Percentiles rank a stretch among this genome's conserved stretches.
These are phyloP conservation scores for Uloborus plumipes DNA, from an alignment of 2,888 invertebrate genomes.

Conservation along the genomic window DNA sequence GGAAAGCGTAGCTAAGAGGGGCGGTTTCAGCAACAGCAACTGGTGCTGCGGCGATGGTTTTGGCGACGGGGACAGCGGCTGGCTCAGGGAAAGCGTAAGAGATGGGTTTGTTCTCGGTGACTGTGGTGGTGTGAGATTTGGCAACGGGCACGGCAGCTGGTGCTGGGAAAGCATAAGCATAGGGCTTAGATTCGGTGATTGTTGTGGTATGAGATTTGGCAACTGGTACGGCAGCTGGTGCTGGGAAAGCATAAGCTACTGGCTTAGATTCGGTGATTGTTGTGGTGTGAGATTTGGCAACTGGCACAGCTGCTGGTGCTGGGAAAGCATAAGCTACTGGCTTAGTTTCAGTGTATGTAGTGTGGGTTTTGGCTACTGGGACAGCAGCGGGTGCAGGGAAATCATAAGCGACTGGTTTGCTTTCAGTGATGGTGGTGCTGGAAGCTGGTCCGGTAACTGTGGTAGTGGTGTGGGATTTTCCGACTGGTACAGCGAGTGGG, in stretches of 20 bases:
- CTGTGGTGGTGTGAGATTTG: slow-evolving; percentile 29
- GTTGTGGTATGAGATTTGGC: slow-evolving; percentile 22
- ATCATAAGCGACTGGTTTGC: slow-evolving; percentile 21
- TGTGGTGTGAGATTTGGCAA: slow-evolving; percentile 18
- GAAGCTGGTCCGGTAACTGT: slow-evolving; percentile 18
- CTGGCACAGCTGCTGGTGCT: slow-evolving; percentile 25
- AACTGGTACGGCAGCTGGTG: slow-evolving; percentile 41
- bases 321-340: slow-evolving; percentile 39
- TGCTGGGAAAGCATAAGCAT: slow-evolving; percentile 31
- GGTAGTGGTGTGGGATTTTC: slow-evolving; percentile 28
- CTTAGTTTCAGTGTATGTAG: slow-evolving; percentile 27
- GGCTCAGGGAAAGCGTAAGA: slow-evolving; percentile 44
- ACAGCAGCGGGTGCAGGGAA: slow-evolving; percentile 42
- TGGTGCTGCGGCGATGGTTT: slow-evolving; percentile 28
- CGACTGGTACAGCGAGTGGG: slow-evolving; percentile 45
- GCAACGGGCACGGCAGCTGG: slow-evolving; percentile 49
- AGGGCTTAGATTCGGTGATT: slow-evolving; percentile 2
- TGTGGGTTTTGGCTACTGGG: slow-evolving; percentile 32
- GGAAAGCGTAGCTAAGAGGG: slow-evolving; percentile 30
- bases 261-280: slow-evolving; percentile 40
- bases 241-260: slow-evolving; percentile 41
- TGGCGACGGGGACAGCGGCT: slow-evolving; percentile 58
- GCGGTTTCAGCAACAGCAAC: slow-evolving; percentile 48
- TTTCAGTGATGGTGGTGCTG: slow-evolving; percentile 29
- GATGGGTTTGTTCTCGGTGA: slow-evolving; percentile 29